Conservation (phyloP, 1,140 invertebrate species). For the Scaptomyza pallida region DNA sequence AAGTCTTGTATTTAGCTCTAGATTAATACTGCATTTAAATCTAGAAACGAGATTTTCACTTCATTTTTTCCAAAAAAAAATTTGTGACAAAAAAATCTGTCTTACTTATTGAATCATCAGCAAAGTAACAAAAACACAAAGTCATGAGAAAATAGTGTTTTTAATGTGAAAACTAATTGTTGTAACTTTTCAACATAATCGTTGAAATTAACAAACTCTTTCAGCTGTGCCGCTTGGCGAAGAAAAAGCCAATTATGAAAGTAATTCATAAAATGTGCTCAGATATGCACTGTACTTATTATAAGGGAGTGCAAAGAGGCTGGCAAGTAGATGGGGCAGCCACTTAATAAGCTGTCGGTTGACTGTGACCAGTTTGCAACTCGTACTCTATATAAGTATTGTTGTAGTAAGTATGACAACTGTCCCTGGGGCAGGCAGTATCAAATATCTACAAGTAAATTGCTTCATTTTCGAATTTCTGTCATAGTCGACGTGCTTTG, state of each 20-base stretch:
- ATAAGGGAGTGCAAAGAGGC: constrained; percentile 6
- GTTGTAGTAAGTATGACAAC: constrained; percentile 48
- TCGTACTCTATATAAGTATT: constrained; percentile 14
- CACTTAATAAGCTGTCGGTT: constrained; percentile 42
- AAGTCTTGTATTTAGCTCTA: too few relatives aligned
- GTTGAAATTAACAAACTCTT: constrained; percentile 26
- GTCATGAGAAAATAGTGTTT: not conserved
- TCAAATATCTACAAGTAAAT: constrained; percentile 78
- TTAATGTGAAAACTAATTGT: constrained; percentile 1
- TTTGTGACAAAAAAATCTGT: too few relatives aligned
- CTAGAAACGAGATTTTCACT: too few relatives aligned
- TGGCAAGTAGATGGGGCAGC: too few relatives aligned
- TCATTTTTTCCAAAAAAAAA: too few relatives aligned
- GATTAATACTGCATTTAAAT: too few relatives aligned
- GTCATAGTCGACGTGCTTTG: constrained; percentile 68
- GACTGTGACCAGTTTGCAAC: constrained; percentile 40
- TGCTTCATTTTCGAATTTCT: constrained; percentile 81
- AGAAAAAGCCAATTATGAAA: constrained; percentile 32
- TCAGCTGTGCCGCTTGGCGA: not conserved
- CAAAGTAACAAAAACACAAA: too few relatives aligned
- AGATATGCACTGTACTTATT: constrained; percentile 37
- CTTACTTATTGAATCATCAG: too few relatives aligned
- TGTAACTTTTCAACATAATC: not conserved
- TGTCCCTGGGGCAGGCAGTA: constrained; percentile 56
- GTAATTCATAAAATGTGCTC: constrained; percentile 41